phyloP scores from a whole-genome alignment of 2,113 vertebrate species.

The Salvelinus alpinus region DNA sequence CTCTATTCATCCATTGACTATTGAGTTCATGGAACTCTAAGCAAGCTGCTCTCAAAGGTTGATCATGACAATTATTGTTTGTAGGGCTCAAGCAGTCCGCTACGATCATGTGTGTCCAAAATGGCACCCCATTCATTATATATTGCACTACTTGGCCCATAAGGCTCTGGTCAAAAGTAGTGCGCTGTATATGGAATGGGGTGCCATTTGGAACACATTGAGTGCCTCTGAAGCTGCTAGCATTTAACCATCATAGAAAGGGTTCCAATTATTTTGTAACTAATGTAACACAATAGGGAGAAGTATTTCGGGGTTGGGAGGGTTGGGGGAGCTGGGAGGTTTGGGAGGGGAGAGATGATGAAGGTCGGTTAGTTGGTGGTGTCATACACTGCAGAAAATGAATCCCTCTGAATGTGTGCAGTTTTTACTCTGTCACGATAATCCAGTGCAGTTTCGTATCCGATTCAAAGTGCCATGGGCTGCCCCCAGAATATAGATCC shows the following conservation, averaged over 20 bases:
- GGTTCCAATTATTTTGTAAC: background rate
- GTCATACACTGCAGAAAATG: background rate
- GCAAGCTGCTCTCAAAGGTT: background rate
- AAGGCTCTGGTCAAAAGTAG: no score
- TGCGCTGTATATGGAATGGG: no score
- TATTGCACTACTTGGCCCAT: no score
- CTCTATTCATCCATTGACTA: no score
- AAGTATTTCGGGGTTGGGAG: background rate
- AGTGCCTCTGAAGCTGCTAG: background rate
- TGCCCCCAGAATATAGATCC: background rate
- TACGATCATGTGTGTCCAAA: background rate
- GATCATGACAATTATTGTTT: background rate
- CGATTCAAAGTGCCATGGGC: background rate
- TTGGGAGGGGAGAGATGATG: background rate
- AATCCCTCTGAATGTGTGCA: background rate
- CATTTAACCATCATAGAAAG: background rate
- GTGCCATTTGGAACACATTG: no score
- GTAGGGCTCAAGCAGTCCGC: background rate
- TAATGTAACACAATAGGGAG: background rate
- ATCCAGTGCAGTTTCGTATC: background rate
- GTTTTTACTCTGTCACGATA: constrained; percentile 3
- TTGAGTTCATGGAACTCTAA: background rate
- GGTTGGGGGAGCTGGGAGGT: background rate
- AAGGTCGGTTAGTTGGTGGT: background rate
- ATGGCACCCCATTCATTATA: no score